Evolutionary conservation across 2,113 vertebrate genomes (phyloP), one percentile per base, ranked within the genome.

Genomic region (Xenotilapia leptura): DNA sequence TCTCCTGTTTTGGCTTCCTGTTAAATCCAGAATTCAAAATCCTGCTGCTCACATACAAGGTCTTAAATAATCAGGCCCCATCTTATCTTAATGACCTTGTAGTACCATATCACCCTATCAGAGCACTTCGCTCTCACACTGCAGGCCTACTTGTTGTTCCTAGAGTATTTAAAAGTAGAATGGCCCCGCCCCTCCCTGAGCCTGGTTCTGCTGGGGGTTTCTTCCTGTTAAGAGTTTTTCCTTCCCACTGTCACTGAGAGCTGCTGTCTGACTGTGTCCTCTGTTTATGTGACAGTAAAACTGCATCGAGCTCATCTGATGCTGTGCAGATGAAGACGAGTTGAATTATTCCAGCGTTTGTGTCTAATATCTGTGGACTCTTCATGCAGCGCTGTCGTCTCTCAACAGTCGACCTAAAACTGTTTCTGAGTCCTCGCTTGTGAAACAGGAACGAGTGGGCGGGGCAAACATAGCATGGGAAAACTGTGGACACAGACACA

Each of bases 51-150:
- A 14, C 54, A 55, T 26, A 55, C 54, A 26, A 55, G 54, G 21
- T 55, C 54, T 56, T 26, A 56, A 56, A 56, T 26, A 56, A 56
- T 26, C 54, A 56, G 54, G 23, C 54, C 6, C 21, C 54, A 56
- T 56, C 54, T 26, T 26, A 56, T 56, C 54, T 56, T 26, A 56
- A 58, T 28, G 55, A 28, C 13, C 55, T 58, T 58, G 13, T 58
- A 58, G 55, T 1, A 56, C 54, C 23, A 56, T 56, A 56, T 56
- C 54, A 28, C 2, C 54, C 54, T 6, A 56, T 26, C 0, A 26
- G 54, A 56, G 54, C 54, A 56, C 54, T 28, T 28, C 2, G 12
- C 23, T 26, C 54, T 14, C 23, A 0, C 23, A 0, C 40, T 42
- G 40, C 40, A 42, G 40, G 40, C 40, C 12, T 42, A 42, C 40